A percentile compares a stretch with the other conserved stretches of the same genome.
These are phyloP conservation scores for Oscheius sp. DNA, from an alignment of 2,888 invertebrate genomes.

Conservation along the genomic window DNA sequence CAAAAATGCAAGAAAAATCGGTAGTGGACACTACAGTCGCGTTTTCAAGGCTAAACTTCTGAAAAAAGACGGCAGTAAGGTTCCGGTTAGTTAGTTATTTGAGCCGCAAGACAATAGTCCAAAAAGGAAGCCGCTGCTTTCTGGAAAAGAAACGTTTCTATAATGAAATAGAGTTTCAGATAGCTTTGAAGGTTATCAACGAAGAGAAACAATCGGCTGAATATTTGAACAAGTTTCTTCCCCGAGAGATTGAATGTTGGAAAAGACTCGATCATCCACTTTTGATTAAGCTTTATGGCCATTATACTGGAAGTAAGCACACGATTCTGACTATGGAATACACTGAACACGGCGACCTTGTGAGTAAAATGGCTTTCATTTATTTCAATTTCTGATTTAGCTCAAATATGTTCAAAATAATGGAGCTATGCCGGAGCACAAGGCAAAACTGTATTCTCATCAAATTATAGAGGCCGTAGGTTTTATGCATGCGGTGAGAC, in stretches of 20 bases:
- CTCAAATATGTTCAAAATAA: conserved; percentile 71
- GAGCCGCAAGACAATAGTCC: no score
- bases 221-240: conserved; percentile 58
- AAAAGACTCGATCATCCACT: conserved; percentile 48
- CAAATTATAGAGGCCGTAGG: conserved; percentile 71
- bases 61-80: neutral
- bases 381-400: conserved; percentile 37
- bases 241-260: conserved; percentile 63
- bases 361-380: conserved; percentile 29
- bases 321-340: conserved; percentile 72
- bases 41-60: conserved; percentile 47
- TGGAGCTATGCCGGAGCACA: conserved; percentile 71
- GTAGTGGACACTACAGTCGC: conserved; percentile 61
- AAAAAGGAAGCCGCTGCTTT: no score
- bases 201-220: conserved; percentile 46
- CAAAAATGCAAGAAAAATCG: conserved; percentile 41
- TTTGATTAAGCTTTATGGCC: conserved; percentile 39
- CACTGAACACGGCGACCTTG: conserved; percentile 72
- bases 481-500: conserved; percentile 71
- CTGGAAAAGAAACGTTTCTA: neutral
- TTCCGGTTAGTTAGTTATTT: neutral
- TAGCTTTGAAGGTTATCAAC: conserved; percentile 62
- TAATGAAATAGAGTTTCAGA: conserved; percentile 30
- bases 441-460: conserved; percentile 70
- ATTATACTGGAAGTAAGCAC: conserved; percentile 46